A percentile compares a stretch with the other conserved stretches of the same genome.
These are phyloP conservation scores for Candidula unifasciata DNA, from an alignment of 2,888 invertebrate species.

Conservation along the genomic window DNA sequence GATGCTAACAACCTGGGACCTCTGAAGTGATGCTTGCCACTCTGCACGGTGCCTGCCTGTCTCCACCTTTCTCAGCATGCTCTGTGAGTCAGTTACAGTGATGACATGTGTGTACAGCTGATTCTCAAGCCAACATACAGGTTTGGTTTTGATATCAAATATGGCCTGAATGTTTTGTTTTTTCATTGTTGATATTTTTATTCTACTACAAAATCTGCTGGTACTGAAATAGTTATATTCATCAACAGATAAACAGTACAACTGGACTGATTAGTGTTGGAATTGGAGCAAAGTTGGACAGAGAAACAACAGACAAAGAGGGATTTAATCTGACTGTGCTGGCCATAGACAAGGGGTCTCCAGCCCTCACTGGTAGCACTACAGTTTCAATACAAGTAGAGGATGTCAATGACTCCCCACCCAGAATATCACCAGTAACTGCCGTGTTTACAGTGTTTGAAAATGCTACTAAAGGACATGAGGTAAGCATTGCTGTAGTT, in stretches of 20 bases:
- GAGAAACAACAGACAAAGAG: constrained; percentile 80
- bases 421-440: constrained; percentile 74
- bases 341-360: constrained; percentile 71
- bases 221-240: too few relatives aligned
- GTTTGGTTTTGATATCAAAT: too few relatives aligned
- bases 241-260: constrained; percentile 86
- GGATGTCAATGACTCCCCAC: constrained; percentile 95
- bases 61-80: too few relatives aligned
- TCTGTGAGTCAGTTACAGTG: too few relatives aligned
- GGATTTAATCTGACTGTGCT: constrained; percentile 68
- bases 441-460: constrained; percentile 8
- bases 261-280: constrained; percentile 89
- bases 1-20: too few relatives aligned
- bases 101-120: too few relatives aligned
- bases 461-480: background rate
- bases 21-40: too few relatives aligned
- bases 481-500: background rate
- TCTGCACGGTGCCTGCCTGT: too few relatives aligned
- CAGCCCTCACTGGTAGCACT: constrained; percentile 57
- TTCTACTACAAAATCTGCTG: too few relatives aligned
- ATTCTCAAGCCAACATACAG: too few relatives aligned
- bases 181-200: too few relatives aligned
- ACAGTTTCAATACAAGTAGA: constrained; percentile 84
- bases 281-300: constrained; percentile 91
- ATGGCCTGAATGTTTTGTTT: too few relatives aligned